Evolutionary conservation across 2,888 invertebrate genomes (phyloP).

Genomic region (Anodontia alba): DNA sequence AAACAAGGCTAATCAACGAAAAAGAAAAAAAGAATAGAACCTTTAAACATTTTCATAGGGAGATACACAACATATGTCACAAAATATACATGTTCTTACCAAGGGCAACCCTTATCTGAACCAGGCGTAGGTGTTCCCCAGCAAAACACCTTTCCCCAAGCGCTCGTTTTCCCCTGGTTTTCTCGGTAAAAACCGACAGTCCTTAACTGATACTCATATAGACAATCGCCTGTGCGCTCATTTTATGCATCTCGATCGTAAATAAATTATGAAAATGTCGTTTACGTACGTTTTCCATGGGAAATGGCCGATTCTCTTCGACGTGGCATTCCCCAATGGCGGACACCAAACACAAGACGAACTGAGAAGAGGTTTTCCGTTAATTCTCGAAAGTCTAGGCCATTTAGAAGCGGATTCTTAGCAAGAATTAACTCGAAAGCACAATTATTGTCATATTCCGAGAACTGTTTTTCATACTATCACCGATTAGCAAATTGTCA

Average conservation of each 20-base stretch:
- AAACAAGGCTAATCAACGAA: too few species aligned
- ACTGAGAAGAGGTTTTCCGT: conserved; percentile 45
- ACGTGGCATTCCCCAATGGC: conserved; percentile 76
- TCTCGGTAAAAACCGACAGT: not conserved
- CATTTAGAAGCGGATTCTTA: not conserved
- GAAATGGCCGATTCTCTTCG: conserved; percentile 59
- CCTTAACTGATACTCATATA: too few species aligned
- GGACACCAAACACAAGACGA: conserved; percentile 38
- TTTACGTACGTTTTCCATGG: conserved; percentile 67
- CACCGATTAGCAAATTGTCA: not conserved
- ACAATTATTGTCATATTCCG: not conserved
- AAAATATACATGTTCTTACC: too few species aligned
- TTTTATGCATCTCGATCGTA: too few species aligned
- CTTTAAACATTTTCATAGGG: too few species aligned
- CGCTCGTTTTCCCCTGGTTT: not conserved
- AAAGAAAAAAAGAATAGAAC: too few species aligned
- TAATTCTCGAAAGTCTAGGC: not conserved
- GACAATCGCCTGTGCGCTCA: too few species aligned
- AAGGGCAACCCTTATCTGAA: conserved; percentile 4
- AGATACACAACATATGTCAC: too few species aligned
- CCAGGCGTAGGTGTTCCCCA: conserved; percentile 7
- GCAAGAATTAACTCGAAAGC: not conserved
- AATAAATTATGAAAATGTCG: not conserved
- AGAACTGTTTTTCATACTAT: not conserved
- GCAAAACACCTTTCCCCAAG: not conserved